Evolutionary conservation across 1,140 invertebrate genomes (phyloP), one percentile per base, ranked within the genome.

Genomic region (Ceratitis capitata): DNA sequence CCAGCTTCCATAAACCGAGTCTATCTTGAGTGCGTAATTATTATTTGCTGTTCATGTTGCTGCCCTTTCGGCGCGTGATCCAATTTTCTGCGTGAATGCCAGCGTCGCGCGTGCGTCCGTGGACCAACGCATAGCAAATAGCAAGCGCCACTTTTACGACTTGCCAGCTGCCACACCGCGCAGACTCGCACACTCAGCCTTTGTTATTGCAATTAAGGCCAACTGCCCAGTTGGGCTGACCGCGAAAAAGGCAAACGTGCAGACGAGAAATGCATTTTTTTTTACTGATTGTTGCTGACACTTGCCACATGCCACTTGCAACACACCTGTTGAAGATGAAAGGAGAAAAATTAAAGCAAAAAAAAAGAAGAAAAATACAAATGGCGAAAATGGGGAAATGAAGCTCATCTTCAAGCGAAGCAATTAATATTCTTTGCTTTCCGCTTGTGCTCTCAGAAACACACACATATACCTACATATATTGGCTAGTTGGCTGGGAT

Each of bases 351-450:
- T 5, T 5, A n/a, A 14, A 56, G 12, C 10, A 56, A n/a, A 56
- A 5, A 56, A 56, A 19, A 56, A 56, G 14, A 26, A 26, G 29
- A 61, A 5, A 26, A 19, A 42, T 23, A 19, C 56, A 29, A 61
- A 61, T 16, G 3, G 2, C 23, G n/a, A 64, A 12, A 3, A 32
- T 23, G 58, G 29, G 9, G 12, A 32, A 16, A 64, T 7, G 58
- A 1, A 29, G 58, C 23, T 9, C 69, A 3, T 45, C 69, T 78
- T 78, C 69, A 10, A 23, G 39, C 35, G 45, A 45, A 23, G 7
- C 69, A 78, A 78, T 78, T 78, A 78, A 78, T 78, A 45, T 78
- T 78, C 39, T 45, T 45, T 45, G 39, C 39, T 74, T 74, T 74
- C 64, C 19, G 39, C 29, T 7, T 49, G n/a, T 49, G 47, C 14